Conservation (phyloP, 2,113 vertebrate genomes). For the Osmerus mordax region DNA sequence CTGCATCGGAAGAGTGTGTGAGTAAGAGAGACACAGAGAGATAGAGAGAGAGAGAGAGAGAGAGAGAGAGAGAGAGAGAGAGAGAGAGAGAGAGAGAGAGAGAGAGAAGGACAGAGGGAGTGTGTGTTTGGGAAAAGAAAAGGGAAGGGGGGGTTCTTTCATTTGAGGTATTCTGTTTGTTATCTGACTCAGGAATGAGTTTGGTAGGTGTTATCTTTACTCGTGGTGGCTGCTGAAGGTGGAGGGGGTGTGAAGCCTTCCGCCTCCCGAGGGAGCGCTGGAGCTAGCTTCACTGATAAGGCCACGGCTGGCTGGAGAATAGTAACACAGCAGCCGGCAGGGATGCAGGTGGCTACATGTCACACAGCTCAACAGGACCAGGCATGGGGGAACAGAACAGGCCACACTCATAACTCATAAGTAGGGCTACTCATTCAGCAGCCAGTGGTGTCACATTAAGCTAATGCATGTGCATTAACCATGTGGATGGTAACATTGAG, state of each 20-base stretch:
- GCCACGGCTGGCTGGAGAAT: slow-evolving; percentile 49
- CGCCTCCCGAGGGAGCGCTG: slow-evolving; percentile 36
- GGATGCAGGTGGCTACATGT: slow-evolving; percentile 60
- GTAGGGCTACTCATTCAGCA: neutral
- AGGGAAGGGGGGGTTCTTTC: neutral
- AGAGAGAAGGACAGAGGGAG: neutral
- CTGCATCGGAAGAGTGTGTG: slow-evolving; percentile 6
- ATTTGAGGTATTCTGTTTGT: slow-evolving; percentile 28
- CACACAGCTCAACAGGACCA: slow-evolving; percentile 16
- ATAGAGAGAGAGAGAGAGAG: neutral
- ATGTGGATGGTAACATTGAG: slow-evolving; percentile 1
- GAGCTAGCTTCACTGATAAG: slow-evolving; percentile 61
- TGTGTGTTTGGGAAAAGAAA: neutral
- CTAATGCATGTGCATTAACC: slow-evolving; percentile 6
- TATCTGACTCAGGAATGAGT: slow-evolving; percentile 62
- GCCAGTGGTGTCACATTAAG: neutral
- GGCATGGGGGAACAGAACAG: neutral
- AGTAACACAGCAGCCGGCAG: slow-evolving; percentile 55
- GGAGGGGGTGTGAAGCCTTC: slow-evolving; percentile 49
- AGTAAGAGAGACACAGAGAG: neutral
- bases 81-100: slow-evolving; percentile 17
- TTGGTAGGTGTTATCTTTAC: slow-evolving; percentile 45
- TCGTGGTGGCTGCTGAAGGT: slow-evolving; percentile 35
- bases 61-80: neutral
- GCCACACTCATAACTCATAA: neutral